A percentile compares a stretch with the other conserved stretches of the same genome.
Conservation (phyloP, 2,113 vertebrate species). For the Setophaga petechia region DNA sequence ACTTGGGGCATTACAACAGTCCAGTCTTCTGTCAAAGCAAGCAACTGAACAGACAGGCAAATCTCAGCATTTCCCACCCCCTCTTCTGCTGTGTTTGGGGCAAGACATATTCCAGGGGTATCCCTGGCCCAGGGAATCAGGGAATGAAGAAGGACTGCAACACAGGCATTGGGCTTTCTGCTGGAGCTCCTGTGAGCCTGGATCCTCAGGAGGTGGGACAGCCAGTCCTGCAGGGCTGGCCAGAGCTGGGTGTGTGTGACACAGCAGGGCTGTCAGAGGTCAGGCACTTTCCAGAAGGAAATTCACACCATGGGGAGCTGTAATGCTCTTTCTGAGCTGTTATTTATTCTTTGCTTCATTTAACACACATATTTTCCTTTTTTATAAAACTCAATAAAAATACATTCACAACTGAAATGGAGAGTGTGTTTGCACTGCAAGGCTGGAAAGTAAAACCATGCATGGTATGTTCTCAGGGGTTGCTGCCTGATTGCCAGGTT, state of each 20-base stretch:
- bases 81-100: not conserved
- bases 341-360: not conserved
- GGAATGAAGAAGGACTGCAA: not conserved
- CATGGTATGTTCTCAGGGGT: not conserved
- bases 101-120: not conserved
- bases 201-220: not conserved
- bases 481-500: not conserved
- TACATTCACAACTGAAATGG: not conserved
- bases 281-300: not conserved
- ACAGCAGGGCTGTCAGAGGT: not conserved
- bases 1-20: not conserved
- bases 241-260: not conserved
- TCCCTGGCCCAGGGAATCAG: not conserved
- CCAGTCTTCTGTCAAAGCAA: not conserved
- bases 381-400: not conserved
- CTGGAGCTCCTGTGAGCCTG: not conserved
- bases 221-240: not conserved
- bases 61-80: not conserved
- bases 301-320: not conserved
- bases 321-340: not conserved
- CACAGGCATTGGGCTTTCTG: not conserved
- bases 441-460: not conserved
- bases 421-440: not conserved
- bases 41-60: not conserved
- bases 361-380: not conserved